A percentile compares a stretch with the other conserved stretches of the same genome.
Conservation (phyloP, 2,797 vertebrate species). For the Neopelma chrysocephalum region DNA sequence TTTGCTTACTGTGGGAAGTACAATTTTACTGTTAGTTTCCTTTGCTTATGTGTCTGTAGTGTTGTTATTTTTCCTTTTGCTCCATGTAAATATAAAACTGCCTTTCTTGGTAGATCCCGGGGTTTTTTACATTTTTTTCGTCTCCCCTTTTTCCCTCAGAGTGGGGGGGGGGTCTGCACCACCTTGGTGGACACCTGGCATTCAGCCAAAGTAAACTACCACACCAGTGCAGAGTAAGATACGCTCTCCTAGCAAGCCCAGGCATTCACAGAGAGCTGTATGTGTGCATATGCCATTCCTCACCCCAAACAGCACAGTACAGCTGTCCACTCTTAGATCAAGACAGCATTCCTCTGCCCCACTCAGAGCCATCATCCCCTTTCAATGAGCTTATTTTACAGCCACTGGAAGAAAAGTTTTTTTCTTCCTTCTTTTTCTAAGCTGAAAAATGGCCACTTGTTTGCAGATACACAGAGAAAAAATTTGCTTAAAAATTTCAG, state of each 20-base stretch:
- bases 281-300: neutral
- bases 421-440: neutral
- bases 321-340: neutral
- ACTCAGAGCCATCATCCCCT: neutral
- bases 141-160: too few species aligned
- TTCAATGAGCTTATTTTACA: neutral
- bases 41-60: too few species aligned
- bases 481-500: neutral
- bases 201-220: neutral
- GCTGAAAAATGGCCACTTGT: neutral
- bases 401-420: neutral
- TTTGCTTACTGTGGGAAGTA: too few species aligned
- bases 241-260: accelerated
- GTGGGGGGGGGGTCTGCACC: too few species aligned
- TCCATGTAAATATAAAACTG: too few species aligned
- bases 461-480: neutral
- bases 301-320: neutral
- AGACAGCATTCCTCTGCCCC: neutral
- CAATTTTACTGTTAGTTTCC: too few species aligned
- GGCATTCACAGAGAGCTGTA: neutral
- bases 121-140: too few species aligned
- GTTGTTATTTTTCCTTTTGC: too few species aligned
- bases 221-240: neutral
- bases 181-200: too few species aligned
- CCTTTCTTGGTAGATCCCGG: too few species aligned